Base-by-base conservation (phyloP, 1,140 invertebrate genomes). In the Drosophila lacteicornis region DNA sequence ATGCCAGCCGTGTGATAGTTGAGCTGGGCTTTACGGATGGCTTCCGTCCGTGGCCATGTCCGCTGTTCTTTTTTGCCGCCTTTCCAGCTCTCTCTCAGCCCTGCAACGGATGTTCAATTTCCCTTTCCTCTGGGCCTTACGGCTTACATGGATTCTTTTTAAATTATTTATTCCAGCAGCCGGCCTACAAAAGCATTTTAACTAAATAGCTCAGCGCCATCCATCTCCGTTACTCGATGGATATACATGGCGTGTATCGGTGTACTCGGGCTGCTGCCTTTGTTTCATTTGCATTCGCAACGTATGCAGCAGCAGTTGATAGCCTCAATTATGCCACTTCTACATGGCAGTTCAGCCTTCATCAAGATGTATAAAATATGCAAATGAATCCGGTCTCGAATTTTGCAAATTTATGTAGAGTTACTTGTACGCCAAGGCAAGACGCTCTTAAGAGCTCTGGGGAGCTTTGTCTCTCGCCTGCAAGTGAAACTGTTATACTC, bases 51-150 rank as follows among this genome's bases (percentile, higher is more conserved):
- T 78, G 66, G 59, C 73, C n/a, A 43, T 65, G 53, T 53, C 65
- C 58, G 47, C 57, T 30, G 22, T 25, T 25, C 22, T 66, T 56
- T 65, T 85, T 58, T 56, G 40, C 46, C 66, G 38, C 42, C 30
- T 27, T 49, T 22, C 22, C 76, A 66, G 25, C 40, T 42, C 43
- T 25, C 73, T 79, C 56, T 71, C 17, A 62, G 63, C 68, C 58
- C 68, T 55, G 46, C 62, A 71, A 47, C 78, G 85, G 84, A 88
- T 81, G 84, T 90, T 88, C 80, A 80, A 88, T 88, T 88, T 90
- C 85, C 84, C 74, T 36, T 51, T 61, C 79, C 65, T 50, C 45
- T 22, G 17, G 1, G 15, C 22, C 38, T 25, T 25, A 30, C 11
- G 63, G 27, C 70, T 67, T 36, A 36, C 46, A 15, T 17, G 27